phyloP scores from a whole-genome alignment of 2,797 vertebrate genomes.

The Danio jaintianensis region DNA sequence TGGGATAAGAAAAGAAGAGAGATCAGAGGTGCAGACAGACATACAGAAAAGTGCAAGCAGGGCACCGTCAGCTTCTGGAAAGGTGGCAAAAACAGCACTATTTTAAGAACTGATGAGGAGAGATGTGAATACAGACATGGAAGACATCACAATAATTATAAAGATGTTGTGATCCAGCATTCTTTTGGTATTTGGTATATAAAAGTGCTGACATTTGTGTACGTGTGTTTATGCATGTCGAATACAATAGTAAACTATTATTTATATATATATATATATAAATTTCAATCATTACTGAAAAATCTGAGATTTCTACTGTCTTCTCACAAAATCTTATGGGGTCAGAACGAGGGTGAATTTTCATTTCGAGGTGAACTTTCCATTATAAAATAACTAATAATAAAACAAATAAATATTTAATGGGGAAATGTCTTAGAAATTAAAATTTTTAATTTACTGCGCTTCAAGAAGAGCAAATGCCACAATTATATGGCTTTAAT shows the following conservation, averaged over 20 bases:
- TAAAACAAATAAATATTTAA: not conserved
- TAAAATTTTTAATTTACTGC: not conserved
- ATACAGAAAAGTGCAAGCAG: not conserved
- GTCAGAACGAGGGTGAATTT: too few relatives aligned
- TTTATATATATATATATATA: too few relatives aligned
- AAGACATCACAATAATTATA: not conserved
- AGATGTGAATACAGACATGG: not conserved
- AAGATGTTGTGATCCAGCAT: not conserved
- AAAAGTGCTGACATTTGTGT: not conserved
- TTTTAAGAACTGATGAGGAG: constrained; percentile 45
- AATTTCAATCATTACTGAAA: too few relatives aligned
- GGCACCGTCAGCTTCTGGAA: constrained; percentile 14
- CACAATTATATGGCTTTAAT: not conserved
- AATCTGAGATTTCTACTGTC: too few relatives aligned
- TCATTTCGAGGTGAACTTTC: too few relatives aligned
- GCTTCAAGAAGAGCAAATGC: not conserved
- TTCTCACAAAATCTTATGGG: too few relatives aligned
- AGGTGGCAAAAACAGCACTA: constrained; percentile 37
- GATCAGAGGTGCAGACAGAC: constrained; percentile 3
- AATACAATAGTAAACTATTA: too few relatives aligned
- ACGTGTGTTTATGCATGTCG: too few relatives aligned
- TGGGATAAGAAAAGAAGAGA: not conserved
- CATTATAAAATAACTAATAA: too few relatives aligned
- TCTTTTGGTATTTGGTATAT: not conserved
- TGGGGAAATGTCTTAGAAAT: not conserved